Conservation (phyloP, 2,797 vertebrate species). For the Hyperoplus immaculatus region DNA sequence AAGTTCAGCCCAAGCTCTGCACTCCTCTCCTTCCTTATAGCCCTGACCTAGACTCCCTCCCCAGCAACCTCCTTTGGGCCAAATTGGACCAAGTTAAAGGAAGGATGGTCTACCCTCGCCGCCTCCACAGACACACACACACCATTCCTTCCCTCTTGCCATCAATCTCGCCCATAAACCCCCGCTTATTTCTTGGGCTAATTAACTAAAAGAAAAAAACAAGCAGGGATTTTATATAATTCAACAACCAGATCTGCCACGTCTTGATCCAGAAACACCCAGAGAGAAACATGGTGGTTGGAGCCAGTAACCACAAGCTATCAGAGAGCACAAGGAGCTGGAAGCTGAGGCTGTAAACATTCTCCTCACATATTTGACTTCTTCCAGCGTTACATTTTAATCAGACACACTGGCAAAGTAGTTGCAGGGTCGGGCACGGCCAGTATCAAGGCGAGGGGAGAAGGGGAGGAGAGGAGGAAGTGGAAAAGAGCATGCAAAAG, state of each 20-base stretch:
- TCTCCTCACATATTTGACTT: constrained; percentile 71
- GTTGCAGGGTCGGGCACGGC: constrained; percentile 43
- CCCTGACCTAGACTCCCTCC: constrained; percentile 71
- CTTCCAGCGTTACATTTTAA: constrained; percentile 75
- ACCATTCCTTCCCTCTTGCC: constrained; percentile 53
- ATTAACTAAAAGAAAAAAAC: constrained; percentile 84
- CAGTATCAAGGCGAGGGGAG: constrained; percentile 38
- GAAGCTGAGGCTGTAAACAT: constrained; percentile 56
- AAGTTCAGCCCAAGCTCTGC: constrained; percentile 50
- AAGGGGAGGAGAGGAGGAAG: constrained; percentile 32
- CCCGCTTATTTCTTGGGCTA: constrained; percentile 64
- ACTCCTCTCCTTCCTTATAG: constrained; percentile 46
- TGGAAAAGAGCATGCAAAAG: constrained; percentile 44
- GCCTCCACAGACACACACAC: constrained; percentile 19
- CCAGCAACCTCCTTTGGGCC: constrained; percentile 75
- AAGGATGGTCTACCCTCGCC: constrained; percentile 60
- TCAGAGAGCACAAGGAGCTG: constrained; percentile 39
- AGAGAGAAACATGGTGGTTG: constrained; percentile 68
- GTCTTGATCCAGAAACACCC: constrained; percentile 75
- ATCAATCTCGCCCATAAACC: constrained; percentile 47
- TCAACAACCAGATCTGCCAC: constrained; percentile 78
- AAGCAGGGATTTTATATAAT: constrained; percentile 84
- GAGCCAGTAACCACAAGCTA: constrained; percentile 69
- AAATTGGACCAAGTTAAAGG: constrained; percentile 85
- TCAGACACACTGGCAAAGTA: constrained; percentile 67